Base-by-base conservation (phyloP, 35 echinoderm and acorn worm genomes). In the Ptychodera flava region DNA sequence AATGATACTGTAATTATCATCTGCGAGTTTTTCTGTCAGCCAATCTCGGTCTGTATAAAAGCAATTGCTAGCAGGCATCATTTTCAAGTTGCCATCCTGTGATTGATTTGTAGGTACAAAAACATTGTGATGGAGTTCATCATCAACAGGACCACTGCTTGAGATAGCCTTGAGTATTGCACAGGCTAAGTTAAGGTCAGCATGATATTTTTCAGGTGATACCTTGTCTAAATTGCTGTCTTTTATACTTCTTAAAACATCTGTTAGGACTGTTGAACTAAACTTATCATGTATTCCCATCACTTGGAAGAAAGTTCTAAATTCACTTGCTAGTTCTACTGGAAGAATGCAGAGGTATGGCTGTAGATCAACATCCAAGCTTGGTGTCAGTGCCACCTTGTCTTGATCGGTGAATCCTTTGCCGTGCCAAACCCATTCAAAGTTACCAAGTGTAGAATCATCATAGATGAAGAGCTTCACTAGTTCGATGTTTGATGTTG, bases 341-440 rank as follows among this genome's bases (percentile, higher is more conserved):
- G 83, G 89, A 14, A 91, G 30, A 16, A 37, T 35, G 78, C 22
- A 91, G 2, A 91, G 16, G 36, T 85, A 86, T 0, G 89, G 89
- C 6, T 35, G 33, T 28, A 91, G 83, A 85, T 86, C 79, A 15
- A 86, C 33, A 81, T 1, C 6, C 22, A 64, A 31, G 1, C 89
- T 79, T 81, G 31, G 28, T 16, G 29, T 36, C 34, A 36, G 77
- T 85, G 35, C 85, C 1, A 86, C 84, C 38, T 75, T 85, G 0
- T 81, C 79, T 53, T 76, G 27, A 34, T 81, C 33, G 15, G 78
- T 32, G 30, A 91, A 85, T 1, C 78, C 35, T 1, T 81, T 78
- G 15, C 78, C 89, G 15, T 75, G 14, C 36, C 36, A 86, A 30
- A 91, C 76, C 89, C 89, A 91, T 85, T 6, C 6, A 22, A 64